Percentiles rank a stretch among this genome's conserved stretches.
These are phyloP conservation scores for Trematomus loennbergii DNA, from an alignment of 2,113 vertebrate genomes.

Conservation along the genomic window DNA sequence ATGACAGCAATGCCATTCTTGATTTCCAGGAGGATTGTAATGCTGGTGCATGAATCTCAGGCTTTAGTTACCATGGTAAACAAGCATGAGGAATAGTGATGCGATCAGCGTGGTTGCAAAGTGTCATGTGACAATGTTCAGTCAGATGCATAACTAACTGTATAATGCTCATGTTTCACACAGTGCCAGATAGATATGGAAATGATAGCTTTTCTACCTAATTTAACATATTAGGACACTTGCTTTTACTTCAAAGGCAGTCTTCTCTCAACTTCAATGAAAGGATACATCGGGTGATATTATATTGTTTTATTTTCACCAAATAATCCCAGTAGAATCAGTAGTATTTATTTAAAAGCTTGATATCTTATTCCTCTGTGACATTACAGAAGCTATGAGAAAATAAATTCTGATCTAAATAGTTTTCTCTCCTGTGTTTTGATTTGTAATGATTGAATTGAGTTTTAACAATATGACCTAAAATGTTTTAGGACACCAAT, in stretches of 20 bases:
- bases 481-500: too few relatives aligned
- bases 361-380: too few relatives aligned
- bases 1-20: not conserved
- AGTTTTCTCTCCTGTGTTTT: too few relatives aligned
- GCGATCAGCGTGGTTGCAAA: slow-evolving; percentile 29
- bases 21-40: slow-evolving; percentile 24
- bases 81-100: slow-evolving; percentile 33
- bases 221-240: not conserved
- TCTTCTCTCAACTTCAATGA: not conserved
- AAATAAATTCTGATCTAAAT: too few relatives aligned
- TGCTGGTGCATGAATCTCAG: slow-evolving; percentile 12
- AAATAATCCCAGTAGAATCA: not conserved
- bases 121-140: slow-evolving; percentile 49
- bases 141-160: slow-evolving; percentile 28
- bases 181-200: not conserved
- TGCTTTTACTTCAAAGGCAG: too few relatives aligned
- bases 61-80: slow-evolving; percentile 54
- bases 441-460: too few relatives aligned
- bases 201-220: not conserved
- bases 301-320: too few relatives aligned
- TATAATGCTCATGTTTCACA: slow-evolving; percentile 24
- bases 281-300: not conserved
- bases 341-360: too few relatives aligned
- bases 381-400: too few relatives aligned
- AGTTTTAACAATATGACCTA: too few relatives aligned